Evolutionary conservation across 2,797 vertebrate genomes (phyloP), one percentile per base, ranked within the genome.

Genomic region (Botia kubotai): DNA sequence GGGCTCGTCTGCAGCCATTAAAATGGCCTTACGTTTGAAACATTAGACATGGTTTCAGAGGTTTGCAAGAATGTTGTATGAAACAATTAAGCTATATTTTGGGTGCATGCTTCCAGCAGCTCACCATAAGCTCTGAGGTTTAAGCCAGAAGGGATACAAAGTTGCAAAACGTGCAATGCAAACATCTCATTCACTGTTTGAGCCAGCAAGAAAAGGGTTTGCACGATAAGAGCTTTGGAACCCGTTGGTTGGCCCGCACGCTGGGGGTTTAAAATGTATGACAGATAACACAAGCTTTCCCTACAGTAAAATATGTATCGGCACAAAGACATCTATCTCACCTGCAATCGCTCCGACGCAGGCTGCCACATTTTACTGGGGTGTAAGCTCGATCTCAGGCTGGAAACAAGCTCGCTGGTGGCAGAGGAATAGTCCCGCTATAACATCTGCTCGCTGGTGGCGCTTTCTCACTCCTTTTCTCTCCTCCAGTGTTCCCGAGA

Each of bases 341-440:
- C 97, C 97, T 98, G 97, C 94, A 98, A 89, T 93, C 97, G 95
- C 91, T 98, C 97, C 70, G 95, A 96, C 90, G 97, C 96, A 84
- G 97, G 97, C 93, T 98, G 97, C 97, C 97, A 98, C 97, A 98
- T 98, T 86, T 92, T 96, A 85, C 87, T 86, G 84, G 87, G 62
- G 55, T 52, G 48, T 65, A 76, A 26, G 48, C 33, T 55, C 68
- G 57, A 76, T 74, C 50, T 79, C 66, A 70, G 75, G 60, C 33
- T 84, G 78, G 63, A 85, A 77, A 83, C 90, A 46, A 26, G 43
- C 43, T 46, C 43, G 43, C 43, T 46, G 43, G 43, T 46, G 43
- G 43, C 43, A 43, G 75, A 68, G 72, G 65, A 88, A 91, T 87
- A 85, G 88, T 90, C 92, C 91, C 77, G 65, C 65, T 85, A 80